Evolutionary conservation across 2,113 vertebrate genomes (phyloP).

Genomic region (Colinus virginianus): DNA sequence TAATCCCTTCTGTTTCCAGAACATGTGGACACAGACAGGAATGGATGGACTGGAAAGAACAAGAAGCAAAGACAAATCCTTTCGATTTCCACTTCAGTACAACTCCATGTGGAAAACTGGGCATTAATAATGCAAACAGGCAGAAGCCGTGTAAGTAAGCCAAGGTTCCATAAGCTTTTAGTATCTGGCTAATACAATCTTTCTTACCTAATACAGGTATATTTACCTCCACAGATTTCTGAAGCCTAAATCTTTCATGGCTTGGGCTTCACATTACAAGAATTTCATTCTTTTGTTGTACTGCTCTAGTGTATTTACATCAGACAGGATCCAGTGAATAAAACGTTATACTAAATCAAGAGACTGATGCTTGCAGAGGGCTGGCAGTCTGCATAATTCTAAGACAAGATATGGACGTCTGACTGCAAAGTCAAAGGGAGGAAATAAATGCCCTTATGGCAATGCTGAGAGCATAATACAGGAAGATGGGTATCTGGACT

Average conservation of each 20-base stretch:
- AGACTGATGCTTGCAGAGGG: background rate
- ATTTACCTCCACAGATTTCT: background rate
- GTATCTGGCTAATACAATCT: background rate
- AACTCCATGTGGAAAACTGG: background rate
- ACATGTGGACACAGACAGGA: background rate
- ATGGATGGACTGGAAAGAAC: background rate
- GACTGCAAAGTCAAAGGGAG: background rate
- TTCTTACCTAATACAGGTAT: background rate
- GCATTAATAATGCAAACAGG: background rate
- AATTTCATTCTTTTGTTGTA: background rate
- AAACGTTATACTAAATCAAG: background rate
- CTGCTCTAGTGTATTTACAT: background rate
- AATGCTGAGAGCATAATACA: background rate
- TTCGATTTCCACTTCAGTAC: background rate
- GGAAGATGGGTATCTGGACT: background rate
- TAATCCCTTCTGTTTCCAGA: background rate
- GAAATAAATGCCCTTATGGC: background rate
- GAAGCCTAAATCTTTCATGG: background rate
- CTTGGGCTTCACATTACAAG: background rate
- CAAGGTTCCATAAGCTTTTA: background rate
- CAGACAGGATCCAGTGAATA: background rate
- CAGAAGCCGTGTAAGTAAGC: background rate
- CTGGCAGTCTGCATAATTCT: background rate
- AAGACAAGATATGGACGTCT: background rate
- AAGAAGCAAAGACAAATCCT: fast-evolving